Conservation (phyloP, 2,113 vertebrate genomes). For the Axis porcinus region DNA sequence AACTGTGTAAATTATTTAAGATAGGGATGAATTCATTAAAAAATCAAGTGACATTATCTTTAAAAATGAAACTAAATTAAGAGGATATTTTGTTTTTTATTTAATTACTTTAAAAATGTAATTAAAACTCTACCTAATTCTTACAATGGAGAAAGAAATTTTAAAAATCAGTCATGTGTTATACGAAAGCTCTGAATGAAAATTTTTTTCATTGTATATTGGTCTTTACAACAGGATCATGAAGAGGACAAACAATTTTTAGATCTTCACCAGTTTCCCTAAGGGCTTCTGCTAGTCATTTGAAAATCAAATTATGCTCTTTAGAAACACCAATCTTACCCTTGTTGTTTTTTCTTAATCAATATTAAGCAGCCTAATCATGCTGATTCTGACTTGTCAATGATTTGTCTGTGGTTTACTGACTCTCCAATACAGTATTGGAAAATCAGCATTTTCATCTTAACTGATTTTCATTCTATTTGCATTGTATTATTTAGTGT, state of each 20-base stretch:
- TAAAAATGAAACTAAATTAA: slow-evolving; percentile 1
- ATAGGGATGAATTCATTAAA: neutral
- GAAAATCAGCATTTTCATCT: neutral
- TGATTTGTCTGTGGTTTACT: neutral
- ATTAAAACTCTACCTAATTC: neutral
- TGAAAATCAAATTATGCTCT: neutral
- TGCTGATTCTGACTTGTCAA: neutral
- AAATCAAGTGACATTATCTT: neutral
- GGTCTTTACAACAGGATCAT: neutral
- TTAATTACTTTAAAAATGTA: neutral
- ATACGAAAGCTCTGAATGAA: neutral
- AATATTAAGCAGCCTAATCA: neutral
- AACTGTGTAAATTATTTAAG: neutral
- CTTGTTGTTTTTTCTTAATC: neutral
- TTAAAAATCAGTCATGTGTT: neutral
- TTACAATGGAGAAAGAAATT: neutral
- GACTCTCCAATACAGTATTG: neutral
- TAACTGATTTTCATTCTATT: neutral
- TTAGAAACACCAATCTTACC: neutral
- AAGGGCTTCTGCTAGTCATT: neutral
- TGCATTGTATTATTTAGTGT: neutral
- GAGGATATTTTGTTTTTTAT: neutral
- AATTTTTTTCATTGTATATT: neutral
- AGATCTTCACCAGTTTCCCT: neutral
- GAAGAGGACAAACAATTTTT: neutral